Conservation (phyloP, 2,113 vertebrate genomes). For the Toxotes jaculatrix region DNA sequence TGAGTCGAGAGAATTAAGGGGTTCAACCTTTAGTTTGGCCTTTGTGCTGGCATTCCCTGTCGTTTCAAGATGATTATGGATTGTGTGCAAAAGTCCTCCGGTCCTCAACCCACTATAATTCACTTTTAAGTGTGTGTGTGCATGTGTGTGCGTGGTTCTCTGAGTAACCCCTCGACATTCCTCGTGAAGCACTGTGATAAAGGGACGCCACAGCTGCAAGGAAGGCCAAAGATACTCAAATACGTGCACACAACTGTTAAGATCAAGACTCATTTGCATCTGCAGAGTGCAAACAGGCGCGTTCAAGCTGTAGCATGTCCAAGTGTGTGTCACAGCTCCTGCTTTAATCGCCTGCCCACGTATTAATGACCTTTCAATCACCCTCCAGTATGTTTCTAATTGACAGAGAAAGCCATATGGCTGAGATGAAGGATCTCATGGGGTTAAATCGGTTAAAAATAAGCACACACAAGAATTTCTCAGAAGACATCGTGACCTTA, state of each 20-base stretch:
- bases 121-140: conserved; percentile 31
- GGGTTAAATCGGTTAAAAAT: conserved; percentile 45
- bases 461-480: conserved; percentile 37
- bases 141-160: conserved; percentile 13
- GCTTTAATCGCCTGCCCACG: conserved; percentile 40
- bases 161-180: conserved; percentile 57
- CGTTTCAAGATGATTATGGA: conserved; percentile 58
- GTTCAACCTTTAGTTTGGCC: conserved; percentile 69
- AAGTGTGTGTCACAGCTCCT: conserved; percentile 22
- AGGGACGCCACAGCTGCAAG: conserved; percentile 40
- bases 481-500: conserved; percentile 49
- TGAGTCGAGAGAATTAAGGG: conserved; percentile 45
- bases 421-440: conserved; percentile 21
- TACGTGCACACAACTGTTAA: conserved; percentile 50
- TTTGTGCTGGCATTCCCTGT: conserved; percentile 52
- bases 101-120: conserved; percentile 41
- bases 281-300: conserved; percentile 22
- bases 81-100: conserved; percentile 35
- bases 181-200: conserved; percentile 42
- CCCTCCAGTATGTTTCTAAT: conserved; percentile 43
- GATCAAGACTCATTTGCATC: conserved; percentile 52
- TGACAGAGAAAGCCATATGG: conserved; percentile 52
- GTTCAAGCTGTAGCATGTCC: conserved; percentile 38
- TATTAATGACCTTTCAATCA: conserved; percentile 51
- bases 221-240: conserved; percentile 41